Base-by-base conservation (phyloP, 1,140 invertebrate species). In the Listronotus oregonensis region DNA sequence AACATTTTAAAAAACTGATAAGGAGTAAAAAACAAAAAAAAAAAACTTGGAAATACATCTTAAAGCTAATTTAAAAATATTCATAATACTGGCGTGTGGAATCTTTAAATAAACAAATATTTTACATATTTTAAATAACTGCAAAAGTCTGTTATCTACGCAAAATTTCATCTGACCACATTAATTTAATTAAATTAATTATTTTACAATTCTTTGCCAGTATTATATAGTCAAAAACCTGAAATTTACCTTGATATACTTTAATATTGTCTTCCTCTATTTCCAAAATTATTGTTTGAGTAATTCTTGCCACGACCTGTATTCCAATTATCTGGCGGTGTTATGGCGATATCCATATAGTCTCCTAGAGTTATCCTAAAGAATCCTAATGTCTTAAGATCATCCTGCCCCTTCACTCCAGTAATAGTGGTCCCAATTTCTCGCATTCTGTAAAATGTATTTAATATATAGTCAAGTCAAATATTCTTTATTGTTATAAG, bases 261-360 rank as follows among this genome's bases (percentile, higher is more conserved):
- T 52, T 70, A 77, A 65, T 75, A 77, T 9, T 69, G 74, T 65
- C 77, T 67, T 32, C 70, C 65, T 50, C 77, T 71, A 52, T 76
- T 76, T 34, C 72, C 73, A 66, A 74, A 77, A 58, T 68, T 72
- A 14, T 72, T 37, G 11, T 37, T 70, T 7, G 69, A 51, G 58
- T 74, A 77, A 4, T 71, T 71, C 67, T 77, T 77, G 9, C 71
- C 58, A 34, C 74, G 60, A n/a, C 64, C 68, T 17, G 70, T 60
- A 59, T 89, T 89, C 81, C 80, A 81, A 71, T 90, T 85, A 76
- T 91, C 85, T 10, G 95, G 94, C 42, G 93, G 92, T 31, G 92
- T 94, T 52, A 99, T 97, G 8, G 95, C 95, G 73, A 99, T 97
- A 79, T 99, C 97, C 74, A 99, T 83, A 81, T 95, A 99, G 81